Conservation (phyloP, 2,113 vertebrate species). For the Caranx melampygus region DNA sequence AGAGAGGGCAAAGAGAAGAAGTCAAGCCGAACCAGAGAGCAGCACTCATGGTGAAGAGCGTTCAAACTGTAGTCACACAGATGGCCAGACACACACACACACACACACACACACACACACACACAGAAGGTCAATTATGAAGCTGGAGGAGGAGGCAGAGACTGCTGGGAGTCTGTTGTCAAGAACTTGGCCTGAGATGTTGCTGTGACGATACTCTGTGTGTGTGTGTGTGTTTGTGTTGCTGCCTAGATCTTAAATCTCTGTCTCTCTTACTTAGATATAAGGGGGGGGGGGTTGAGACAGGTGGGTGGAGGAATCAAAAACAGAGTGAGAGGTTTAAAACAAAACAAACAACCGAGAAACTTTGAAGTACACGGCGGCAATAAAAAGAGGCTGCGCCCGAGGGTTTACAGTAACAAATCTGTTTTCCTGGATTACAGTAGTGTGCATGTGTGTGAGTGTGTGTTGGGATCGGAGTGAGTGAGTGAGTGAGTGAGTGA, state of each 20-base stretch:
- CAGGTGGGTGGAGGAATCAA: slow-evolving; percentile 28
- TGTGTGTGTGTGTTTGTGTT: slow-evolving; percentile 31
- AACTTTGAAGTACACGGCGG: slow-evolving; percentile 21
- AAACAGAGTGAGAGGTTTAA: neutral
- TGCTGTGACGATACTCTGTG: slow-evolving; percentile 51
- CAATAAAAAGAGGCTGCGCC: slow-evolving; percentile 22
- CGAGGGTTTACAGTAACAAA: slow-evolving; percentile 43
- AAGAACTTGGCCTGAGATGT: slow-evolving; percentile 67
- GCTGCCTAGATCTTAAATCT: slow-evolving; percentile 20
- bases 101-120: slow-evolving; percentile 70
- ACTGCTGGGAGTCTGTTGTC: slow-evolving; percentile 68
- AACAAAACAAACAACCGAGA: neutral
- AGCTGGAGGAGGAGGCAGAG: slow-evolving; percentile 70
- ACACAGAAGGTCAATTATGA: slow-evolving; percentile 72
- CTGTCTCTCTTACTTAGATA: slow-evolving; percentile 28
- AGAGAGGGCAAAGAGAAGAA: slow-evolving; percentile 43
- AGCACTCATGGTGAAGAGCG: slow-evolving; percentile 40
- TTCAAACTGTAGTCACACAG: slow-evolving; percentile 66
- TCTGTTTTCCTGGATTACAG: slow-evolving; percentile 55
- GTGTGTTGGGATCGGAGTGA: neutral
- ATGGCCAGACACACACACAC: slow-evolving; percentile 68
- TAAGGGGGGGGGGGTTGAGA: slow-evolving; percentile 2
- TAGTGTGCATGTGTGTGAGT: slow-evolving; percentile 13
- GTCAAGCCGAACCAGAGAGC: slow-evolving; percentile 30
- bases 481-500: neutral